phyloP scores from a whole-genome alignment of 2,797 vertebrate genomes.

The Gambelia wislizenii region DNA sequence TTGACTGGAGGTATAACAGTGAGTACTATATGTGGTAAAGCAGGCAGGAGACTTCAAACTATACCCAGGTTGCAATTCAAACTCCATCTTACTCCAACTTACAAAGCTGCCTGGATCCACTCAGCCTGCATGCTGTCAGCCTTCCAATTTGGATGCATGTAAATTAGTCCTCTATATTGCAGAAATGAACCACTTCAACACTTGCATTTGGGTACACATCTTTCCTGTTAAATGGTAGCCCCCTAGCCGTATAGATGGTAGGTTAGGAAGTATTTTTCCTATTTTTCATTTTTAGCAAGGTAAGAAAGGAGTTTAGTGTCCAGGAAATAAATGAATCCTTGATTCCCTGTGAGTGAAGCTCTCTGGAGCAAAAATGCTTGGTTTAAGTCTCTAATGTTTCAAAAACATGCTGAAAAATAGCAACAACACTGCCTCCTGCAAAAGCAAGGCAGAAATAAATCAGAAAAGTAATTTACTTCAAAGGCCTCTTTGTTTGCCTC shows the following conservation, averaged over 20 bases:
- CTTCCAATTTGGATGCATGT: background rate
- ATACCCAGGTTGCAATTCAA: background rate
- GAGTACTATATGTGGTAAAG: background rate
- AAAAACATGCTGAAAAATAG: constrained; percentile 68
- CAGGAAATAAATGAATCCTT: constrained; percentile 49
- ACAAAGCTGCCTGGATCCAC: background rate
- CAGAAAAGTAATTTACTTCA: constrained; percentile 70
- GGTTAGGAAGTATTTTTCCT: background rate
- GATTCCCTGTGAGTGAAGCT: constrained; percentile 54
- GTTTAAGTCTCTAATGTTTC: constrained; percentile 66
- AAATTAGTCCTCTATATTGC: background rate
- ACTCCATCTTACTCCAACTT: background rate
- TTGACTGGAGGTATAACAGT: background rate
- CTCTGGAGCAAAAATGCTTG: constrained; percentile 62
- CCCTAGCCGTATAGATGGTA: background rate
- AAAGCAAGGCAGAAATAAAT: constrained; percentile 71
- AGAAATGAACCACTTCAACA: background rate
- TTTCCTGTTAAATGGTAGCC: background rate
- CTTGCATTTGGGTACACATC: background rate
- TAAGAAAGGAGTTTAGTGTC: constrained; percentile 23
- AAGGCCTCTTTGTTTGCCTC: constrained; percentile 66
- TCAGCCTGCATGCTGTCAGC: background rate
- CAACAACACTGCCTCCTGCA: constrained; percentile 61
- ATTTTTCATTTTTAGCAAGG: background rate
- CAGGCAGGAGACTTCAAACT: background rate